Percentiles rank a stretch among this genome's conserved stretches.
These are phyloP conservation scores for Pseudoips prasinana DNA, from an alignment of 2,888 invertebrate genomes.

Conservation along the genomic window DNA sequence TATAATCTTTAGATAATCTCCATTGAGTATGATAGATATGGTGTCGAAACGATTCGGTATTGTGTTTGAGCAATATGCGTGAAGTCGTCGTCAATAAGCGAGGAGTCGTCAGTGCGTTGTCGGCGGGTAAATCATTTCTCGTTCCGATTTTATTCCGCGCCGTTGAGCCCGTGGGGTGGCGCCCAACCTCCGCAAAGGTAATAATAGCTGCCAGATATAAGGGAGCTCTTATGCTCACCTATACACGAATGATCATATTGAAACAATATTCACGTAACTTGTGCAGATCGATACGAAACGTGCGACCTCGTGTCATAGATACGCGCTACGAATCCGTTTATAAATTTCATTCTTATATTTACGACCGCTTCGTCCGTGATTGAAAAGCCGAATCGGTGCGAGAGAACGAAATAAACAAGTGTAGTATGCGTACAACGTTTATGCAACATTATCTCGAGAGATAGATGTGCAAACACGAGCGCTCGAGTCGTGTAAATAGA, in stretches of 20 bases:
- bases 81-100: constrained; percentile 53
- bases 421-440: constrained; percentile 53
- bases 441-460: constrained; percentile 73
- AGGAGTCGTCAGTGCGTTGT: constrained; percentile 51
- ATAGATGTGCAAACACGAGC: constrained; percentile 68
- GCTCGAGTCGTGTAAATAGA: constrained; percentile 63
- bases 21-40: constrained; percentile 44
- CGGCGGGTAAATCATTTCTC: constrained; percentile 69
- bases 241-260: constrained; percentile 61
- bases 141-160: constrained; percentile 70
- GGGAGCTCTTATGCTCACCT: constrained; percentile 51
- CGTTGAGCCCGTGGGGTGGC: constrained; percentile 51
- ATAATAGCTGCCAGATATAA: constrained; percentile 67
- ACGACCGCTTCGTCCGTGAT: constrained; percentile 46
- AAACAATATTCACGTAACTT: constrained; percentile 69
- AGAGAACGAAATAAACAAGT: constrained; percentile 55
- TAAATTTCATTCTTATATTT: constrained; percentile 45
- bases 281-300: constrained; percentile 53
- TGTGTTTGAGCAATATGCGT: constrained; percentile 59
- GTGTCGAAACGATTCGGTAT: constrained; percentile 42
- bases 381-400: constrained; percentile 54
- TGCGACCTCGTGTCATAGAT: constrained; percentile 53
- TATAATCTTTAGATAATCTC: no score
- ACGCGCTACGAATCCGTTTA: constrained; percentile 46
- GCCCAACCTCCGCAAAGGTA: constrained; percentile 44